Base-by-base conservation (phyloP, 1,140 invertebrate species). In the Zaprionus inermis region DNA sequence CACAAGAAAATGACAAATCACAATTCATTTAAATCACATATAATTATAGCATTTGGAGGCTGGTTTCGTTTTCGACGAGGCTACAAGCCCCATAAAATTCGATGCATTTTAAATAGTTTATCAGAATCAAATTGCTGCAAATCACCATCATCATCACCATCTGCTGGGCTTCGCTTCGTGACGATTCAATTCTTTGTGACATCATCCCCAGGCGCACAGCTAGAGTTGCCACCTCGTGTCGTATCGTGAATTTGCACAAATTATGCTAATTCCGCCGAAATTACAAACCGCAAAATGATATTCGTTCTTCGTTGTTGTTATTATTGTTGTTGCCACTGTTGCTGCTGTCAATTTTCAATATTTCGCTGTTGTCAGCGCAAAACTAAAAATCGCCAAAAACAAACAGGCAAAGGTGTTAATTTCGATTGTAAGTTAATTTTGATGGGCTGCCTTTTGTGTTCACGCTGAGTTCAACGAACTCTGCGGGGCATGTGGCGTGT, bases 161-260 rank as follows among this genome's bases (percentile, higher is more conserved):
- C 10, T 20, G 18, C 10, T 49, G 30, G 4, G 30, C 5, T 7
- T 20, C 18, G 18, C 18, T 12, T 49, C 18, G 44, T 44, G 38
- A 44, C 38, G 32, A n/a, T 55, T 12, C 24, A 34, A 34, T 69
- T 61, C 34, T 36, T 20, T 49, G 22, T 72, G 73, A 51, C 58
- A 32, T 72, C 78, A 69, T 58, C 28, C 6, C 28, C 3, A n/a
- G 10, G 34, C 38, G 20, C 30, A 74, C 77, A 61, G 67, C 56
- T 49, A 61, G 56, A 38, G 59, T 65, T 88, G 49, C 57, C 78
- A 64, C 64, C 72, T 28, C 38, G 65, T 79, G 67, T 86, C 84
- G 83, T 89, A 84, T 78, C 84, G 70, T 88, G 84, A 88, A 90
- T 88, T 84, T 89, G 84, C 84, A 88, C 84, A 88, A 88, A 88